Evolutionary conservation across 2,888 invertebrate genomes (phyloP), one percentile per base, ranked within the genome.

Genomic region (Zygogramma bicolorata): DNA sequence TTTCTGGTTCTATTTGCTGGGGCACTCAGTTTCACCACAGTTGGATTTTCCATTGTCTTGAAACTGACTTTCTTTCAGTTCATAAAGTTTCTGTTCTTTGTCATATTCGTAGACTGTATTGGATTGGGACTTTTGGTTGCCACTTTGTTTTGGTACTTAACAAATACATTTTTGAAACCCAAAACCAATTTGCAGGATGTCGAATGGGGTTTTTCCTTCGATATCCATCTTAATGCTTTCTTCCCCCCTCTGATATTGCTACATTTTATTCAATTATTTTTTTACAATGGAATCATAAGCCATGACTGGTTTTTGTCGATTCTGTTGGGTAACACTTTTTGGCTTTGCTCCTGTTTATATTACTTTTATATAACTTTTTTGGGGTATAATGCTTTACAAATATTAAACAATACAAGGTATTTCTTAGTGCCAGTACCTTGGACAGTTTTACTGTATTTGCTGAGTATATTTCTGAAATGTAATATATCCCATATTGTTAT

Each of bases 191-290:
- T 91, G 46, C 92, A 93, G 82, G 94, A 94, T 86, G 96, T 98
- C 79, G 99, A 99, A 88, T 99, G 99, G 99, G 99, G 96, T 4
- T 99, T 97, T 88, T 94, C 97, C 18, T 99, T 99, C 88, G 99
- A 99, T 87, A 97, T 99, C 4, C 99, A 99, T 89, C 91, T 99
- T 81, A 99, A 99, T 88, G 99, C 99, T 2, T 97, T 98, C 88
- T 98, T 98, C 88, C 99, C 99, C n/a, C 93, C 98, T 1, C 90
- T 99, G 15, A 94, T 97, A 77, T 91, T 99, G 80, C 90, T 99
- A 68, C 98, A 99, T 86, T 94, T 97, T 81, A 92, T 98, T 81
- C 96, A 98, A 85, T 91, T 98, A 66, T 91, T 97, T 79, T 92
- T 98, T 75, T 97, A 95, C 86, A 92, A 94, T 84, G 92, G 96